phyloP scores from a whole-genome alignment of 2,888 invertebrate species.

The Leptopilina myrica region DNA sequence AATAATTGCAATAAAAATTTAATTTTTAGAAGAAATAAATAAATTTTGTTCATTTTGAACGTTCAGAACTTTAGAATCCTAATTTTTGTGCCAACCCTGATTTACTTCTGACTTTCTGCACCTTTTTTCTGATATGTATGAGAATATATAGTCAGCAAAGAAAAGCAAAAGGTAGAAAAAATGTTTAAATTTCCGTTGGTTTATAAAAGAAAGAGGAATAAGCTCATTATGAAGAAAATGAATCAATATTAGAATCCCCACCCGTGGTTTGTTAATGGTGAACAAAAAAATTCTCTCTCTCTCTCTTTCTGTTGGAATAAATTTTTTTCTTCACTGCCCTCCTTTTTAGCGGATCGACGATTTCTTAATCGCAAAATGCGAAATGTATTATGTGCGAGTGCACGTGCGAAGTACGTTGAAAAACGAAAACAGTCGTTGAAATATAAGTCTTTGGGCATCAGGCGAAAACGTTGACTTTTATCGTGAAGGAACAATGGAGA shows the following conservation, averaged over 20 bases:
- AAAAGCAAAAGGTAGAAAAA: no score
- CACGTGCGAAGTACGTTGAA: constrained; percentile 72
- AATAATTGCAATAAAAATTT: no score
- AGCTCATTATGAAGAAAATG: constrained; percentile 55
- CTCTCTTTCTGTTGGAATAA: constrained; percentile 9
- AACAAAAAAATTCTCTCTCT: constrained; percentile 43
- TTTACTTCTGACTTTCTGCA: no score
- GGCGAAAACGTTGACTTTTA: constrained; percentile 64
- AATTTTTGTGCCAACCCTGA: no score
- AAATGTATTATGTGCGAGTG: constrained; percentile 44
- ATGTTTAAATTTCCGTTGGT: constrained; percentile 26
- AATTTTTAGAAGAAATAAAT: no score
- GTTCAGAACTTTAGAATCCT: no score
- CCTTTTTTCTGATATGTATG: no score
- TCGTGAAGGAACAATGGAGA: constrained; percentile 48
- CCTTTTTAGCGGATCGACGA: constrained; percentile 43
- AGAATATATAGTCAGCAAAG: no score
- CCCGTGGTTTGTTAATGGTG: constrained; percentile 45
- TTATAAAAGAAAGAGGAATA: constrained; percentile 42
- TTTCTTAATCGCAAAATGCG: constrained; percentile 46
- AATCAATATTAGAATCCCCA: constrained; percentile 46
- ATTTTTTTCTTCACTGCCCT: constrained; percentile 1
- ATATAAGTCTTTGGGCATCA: constrained; percentile 47
- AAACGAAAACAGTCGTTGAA: constrained; percentile 73
- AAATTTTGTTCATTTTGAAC: no score